These are phyloP conservation scores for Eupelmus urozonus DNA, from an alignment of 2,888 invertebrate genomes.

Conservation along the genomic window DNA sequence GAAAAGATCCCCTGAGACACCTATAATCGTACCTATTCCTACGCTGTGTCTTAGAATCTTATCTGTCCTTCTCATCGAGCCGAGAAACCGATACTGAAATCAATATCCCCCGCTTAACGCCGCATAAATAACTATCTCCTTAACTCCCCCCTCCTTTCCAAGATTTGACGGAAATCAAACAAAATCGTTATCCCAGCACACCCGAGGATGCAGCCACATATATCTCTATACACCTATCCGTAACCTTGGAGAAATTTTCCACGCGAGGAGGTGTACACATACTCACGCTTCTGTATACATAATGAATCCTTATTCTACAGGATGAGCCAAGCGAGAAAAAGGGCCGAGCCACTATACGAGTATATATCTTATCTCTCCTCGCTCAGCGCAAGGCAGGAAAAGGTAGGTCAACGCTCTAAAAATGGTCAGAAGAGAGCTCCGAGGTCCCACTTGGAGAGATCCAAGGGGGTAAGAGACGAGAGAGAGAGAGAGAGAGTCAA, in stretches of 20 bases:
- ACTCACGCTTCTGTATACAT: no score
- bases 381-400: neutral
- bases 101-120: neutral
- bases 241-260: no score
- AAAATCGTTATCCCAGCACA: neutral
- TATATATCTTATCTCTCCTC: conserved; percentile 1
- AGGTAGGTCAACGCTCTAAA: conserved; percentile 55
- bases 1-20: no score
- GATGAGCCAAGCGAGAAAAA: conserved; percentile 2
- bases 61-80: neutral
- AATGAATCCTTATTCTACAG: neutral
- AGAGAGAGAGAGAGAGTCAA: no score
- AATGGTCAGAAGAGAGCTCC: conserved; percentile 5
- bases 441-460: neutral
- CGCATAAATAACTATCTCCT: neutral
- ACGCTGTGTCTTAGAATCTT: neutral
- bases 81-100: neutral
- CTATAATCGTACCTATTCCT: no score
- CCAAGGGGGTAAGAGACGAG: neutral
- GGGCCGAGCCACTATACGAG: no score
- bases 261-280: no score
- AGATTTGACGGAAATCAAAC: neutral
- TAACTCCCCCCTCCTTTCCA: no score
- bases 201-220: no score
- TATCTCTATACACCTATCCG: no score